phyloP scores from a whole-genome alignment of 1,140 invertebrate species.

The Grapholita molesta region DNA sequence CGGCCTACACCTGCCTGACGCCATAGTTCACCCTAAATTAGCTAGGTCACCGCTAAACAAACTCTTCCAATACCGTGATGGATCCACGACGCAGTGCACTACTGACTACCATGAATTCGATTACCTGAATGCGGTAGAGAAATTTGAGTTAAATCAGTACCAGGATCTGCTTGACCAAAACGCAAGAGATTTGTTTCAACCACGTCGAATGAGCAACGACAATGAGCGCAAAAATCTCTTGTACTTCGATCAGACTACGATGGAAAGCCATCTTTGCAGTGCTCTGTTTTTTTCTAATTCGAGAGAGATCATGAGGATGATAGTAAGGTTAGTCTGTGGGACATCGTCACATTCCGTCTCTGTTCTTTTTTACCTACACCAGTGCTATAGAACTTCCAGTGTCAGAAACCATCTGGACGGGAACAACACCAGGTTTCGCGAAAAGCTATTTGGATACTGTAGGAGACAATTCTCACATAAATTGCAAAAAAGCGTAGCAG shows the following conservation, averaged over 20 bases:
- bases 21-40: slow-evolving; percentile 39
- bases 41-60: slow-evolving; percentile 40
- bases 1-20: slow-evolving; percentile 50
- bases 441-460: slow-evolving; percentile 62
- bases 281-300: slow-evolving; percentile 53
- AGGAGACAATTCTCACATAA: slow-evolving; percentile 49
- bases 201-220: slow-evolving; percentile 26
- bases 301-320: slow-evolving; percentile 61
- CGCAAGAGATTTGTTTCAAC: slow-evolving; percentile 55
- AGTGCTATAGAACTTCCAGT: slow-evolving; percentile 57
- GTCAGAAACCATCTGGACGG: slow-evolving; percentile 57
- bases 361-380: slow-evolving; percentile 64
- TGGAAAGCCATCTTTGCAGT: slow-evolving; percentile 60
- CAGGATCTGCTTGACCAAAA: slow-evolving; percentile 49
- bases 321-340: slow-evolving; percentile 57
- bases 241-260: slow-evolving; percentile 62
- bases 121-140: slow-evolving; percentile 54
- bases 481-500: slow-evolving; percentile 52
- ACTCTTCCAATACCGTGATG: slow-evolving; percentile 57
- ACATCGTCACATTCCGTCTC: slow-evolving; percentile 49
- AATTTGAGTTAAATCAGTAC: slow-evolving; percentile 65
- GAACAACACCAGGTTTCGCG: slow-evolving; percentile 55
- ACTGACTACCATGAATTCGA: slow-evolving; percentile 56
- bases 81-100: slow-evolving; percentile 37
- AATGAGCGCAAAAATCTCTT: slow-evolving; percentile 40